Evolutionary conservation across 2,113 vertebrate genomes (phyloP), one percentile per base, ranked within the genome.

Genomic region (Mesembrinibis cayennensis): DNA sequence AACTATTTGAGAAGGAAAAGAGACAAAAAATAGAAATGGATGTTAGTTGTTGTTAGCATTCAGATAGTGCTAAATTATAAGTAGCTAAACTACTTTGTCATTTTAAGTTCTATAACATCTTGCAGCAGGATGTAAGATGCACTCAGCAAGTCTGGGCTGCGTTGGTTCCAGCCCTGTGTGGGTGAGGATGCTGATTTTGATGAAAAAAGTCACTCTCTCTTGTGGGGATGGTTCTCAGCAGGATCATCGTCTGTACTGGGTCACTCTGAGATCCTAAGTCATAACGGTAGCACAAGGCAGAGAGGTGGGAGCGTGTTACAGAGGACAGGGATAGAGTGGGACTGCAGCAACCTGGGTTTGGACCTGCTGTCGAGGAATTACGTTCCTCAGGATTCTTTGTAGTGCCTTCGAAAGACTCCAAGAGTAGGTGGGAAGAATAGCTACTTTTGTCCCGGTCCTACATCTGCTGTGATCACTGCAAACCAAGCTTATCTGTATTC

Each of bases 91-190:
- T 15, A 23, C 26, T 58, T 70, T 19, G 30, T 84, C 5, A 7
- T 47, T 82, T 90, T 5, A 63, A 76, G 44, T 69, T 72, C 23
- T 61, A 0, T 50, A 71, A 63, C 0, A 0, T n/a, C 17, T 69
- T 71, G 61, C 40, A 61, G 40, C 16, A 55, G 70, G 61, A 59
- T 42, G 50, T 34, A 63, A 89, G 58, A 20, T 72, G 76, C 49
- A 45, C 58, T 15, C 44, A 83, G 47, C 49, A 53, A 44, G 16
- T 77, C 65, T 88, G 53, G 40, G 21, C 53, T 90, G 36, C 5
- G 8, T 69, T 92, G 34, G 16, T 92, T 73, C 36, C 30, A 49
- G 58, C 44, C 36, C 16, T 0, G 25, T 32, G 55, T 63, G 52
- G 53, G 42, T 25, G 42, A 77, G 36, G 55, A 65, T 61, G 53